A percentile compares a stretch with the other conserved stretches of the same genome.
Conservation (phyloP, 2,888 invertebrate species). For the Plebejus argus region DNA sequence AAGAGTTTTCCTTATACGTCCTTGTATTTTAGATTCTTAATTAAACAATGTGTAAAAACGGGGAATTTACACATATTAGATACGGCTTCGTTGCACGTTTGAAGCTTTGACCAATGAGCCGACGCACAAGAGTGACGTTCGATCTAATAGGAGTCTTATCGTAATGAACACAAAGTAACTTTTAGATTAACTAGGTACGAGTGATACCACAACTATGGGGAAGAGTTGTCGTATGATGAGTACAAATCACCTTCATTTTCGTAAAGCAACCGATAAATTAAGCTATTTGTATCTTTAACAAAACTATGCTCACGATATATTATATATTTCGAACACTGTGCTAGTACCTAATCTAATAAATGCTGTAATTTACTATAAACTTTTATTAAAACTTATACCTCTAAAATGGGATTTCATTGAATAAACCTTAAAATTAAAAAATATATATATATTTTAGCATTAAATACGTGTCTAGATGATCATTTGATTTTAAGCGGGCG, state of each 20-base stretch:
- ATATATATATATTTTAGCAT: too few species aligned
- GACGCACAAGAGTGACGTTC: slow-evolving; percentile 68
- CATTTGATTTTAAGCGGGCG: too few species aligned
- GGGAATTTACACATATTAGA: slow-evolving; percentile 75
- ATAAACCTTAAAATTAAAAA: not conserved
- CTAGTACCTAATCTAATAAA: slow-evolving; percentile 74
- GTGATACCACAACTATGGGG: slow-evolving; percentile 75
- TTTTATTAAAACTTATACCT: slow-evolving; percentile 82
- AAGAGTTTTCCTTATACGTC: slow-evolving; percentile 51
- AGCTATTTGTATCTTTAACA: slow-evolving; percentile 60
- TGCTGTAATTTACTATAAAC: slow-evolving; percentile 77
- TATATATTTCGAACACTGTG: slow-evolving; percentile 74
- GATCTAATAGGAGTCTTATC: slow-evolving; percentile 45
- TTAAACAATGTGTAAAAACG: slow-evolving; percentile 66
- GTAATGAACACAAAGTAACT: slow-evolving; percentile 44
- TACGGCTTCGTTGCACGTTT: slow-evolving; percentile 64
- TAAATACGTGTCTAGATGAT: too few species aligned
- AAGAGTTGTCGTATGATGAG: slow-evolving; percentile 71
- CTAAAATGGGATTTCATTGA: slow-evolving; percentile 60
- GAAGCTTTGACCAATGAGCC: slow-evolving; percentile 66
- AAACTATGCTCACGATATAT: slow-evolving; percentile 72
- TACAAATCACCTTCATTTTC: slow-evolving; percentile 49
- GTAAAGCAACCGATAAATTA: slow-evolving; percentile 55
- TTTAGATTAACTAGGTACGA: slow-evolving; percentile 52
- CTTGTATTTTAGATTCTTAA: slow-evolving; percentile 51